Percentiles rank a stretch among this genome's conserved stretches.
phyloP scores from a whole-genome alignment of 2,797 vertebrate species.

The Miichthys miiuy region DNA sequence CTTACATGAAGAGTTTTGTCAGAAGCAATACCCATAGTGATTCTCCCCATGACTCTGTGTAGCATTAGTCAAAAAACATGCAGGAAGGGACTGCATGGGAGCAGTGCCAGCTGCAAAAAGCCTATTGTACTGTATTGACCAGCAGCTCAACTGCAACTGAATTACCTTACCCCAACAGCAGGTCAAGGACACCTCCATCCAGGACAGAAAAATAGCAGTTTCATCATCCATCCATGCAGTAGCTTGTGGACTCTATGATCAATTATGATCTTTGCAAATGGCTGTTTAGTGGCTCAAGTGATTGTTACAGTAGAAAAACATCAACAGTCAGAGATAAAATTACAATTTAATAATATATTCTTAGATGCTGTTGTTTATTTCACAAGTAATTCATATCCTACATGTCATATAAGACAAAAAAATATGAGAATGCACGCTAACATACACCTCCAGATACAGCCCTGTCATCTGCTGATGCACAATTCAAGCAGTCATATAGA shows the following conservation, averaged over 20 bases:
- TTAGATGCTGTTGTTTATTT: neutral
- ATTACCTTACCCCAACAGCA: neutral
- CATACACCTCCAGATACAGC: neutral
- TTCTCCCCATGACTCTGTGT: neutral
- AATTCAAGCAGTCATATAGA: neutral
- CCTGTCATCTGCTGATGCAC: neutral
- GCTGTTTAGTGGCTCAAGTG: neutral
- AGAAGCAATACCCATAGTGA: neutral
- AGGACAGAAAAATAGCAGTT: neutral
- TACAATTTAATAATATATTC: neutral
- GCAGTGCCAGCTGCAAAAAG: constrained; percentile 45
- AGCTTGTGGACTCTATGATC: neutral
- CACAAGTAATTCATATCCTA: neutral
- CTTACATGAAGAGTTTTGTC: neutral
- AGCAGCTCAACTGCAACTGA: neutral
- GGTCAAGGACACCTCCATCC: neutral
- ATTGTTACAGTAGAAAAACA: neutral
- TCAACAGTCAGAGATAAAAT: neutral
- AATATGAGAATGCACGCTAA: neutral
- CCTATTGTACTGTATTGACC: neutral
- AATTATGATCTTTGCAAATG: neutral
- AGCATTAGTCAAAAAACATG: constrained; percentile 36
- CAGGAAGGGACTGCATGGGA: constrained; percentile 37
- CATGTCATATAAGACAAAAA: neutral
- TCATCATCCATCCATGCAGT: neutral